Conservation (phyloP, 2,113 vertebrate genomes). For the Donacobius atricapilla region DNA sequence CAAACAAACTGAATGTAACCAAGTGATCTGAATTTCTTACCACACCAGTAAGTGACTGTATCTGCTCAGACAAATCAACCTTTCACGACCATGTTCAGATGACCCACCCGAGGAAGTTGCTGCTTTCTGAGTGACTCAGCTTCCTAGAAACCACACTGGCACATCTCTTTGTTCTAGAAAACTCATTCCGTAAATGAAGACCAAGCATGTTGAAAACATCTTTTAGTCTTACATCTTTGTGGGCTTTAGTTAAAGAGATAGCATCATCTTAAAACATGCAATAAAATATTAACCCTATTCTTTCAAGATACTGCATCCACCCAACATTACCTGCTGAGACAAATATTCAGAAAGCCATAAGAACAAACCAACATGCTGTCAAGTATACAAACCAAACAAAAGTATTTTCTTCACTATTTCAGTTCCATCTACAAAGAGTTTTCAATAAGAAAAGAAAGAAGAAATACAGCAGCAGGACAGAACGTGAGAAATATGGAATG, state of each 20-base stretch:
- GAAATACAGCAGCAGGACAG: not conserved
- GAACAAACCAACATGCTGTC: not conserved
- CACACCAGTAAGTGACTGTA: not conserved
- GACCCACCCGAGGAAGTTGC: conserved; percentile 10
- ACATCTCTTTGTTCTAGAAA: not conserved
- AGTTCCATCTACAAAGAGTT: not conserved
- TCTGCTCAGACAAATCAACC: not conserved
- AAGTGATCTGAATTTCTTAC: not conserved
- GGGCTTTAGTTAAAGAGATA: not conserved
- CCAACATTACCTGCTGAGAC: not conserved
- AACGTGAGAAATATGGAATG: not conserved
- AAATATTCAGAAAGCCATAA: not conserved
- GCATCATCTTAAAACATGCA: not conserved
- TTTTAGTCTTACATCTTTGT: not conserved
- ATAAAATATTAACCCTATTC: not conserved
- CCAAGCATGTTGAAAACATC: not conserved
- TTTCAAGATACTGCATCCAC: not conserved
- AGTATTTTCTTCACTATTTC: not conserved
- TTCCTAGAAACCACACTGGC: not conserved
- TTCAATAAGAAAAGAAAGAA: not conserved
- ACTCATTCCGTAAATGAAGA: not conserved
- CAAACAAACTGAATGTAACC: not conserved
- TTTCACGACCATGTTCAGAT: not conserved
- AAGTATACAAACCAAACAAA: not conserved
- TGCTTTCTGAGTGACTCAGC: conserved; percentile 16